Percentiles rank a stretch among this genome's conserved stretches.
Conservation (phyloP, 2,888 invertebrate genomes). For the Hipparchia sbordonii region DNA sequence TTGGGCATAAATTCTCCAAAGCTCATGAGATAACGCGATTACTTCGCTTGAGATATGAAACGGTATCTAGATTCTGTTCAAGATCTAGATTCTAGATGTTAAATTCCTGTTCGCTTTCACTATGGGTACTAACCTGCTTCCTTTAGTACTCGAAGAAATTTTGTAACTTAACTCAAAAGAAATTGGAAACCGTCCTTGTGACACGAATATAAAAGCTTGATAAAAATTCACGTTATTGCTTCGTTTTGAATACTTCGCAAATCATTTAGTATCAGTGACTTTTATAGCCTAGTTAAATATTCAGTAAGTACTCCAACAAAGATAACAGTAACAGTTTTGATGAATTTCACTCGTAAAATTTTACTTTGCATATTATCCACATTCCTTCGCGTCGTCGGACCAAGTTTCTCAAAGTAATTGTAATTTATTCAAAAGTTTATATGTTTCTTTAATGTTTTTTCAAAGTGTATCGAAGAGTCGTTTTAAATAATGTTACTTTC, state of each 20-base stretch:
- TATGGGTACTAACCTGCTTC: too few species aligned
- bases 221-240: slow-evolving; percentile 1
- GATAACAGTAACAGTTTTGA: slow-evolving; percentile 37
- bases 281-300: slow-evolving; percentile 34
- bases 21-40: too few species aligned
- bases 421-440: slow-evolving; percentile 39
- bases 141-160: too few species aligned
- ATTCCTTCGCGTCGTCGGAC: slow-evolving; percentile 31
- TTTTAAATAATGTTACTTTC: slow-evolving; percentile 31
- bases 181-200: neutral
- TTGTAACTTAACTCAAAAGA: neutral
- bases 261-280: slow-evolving; percentile 18
- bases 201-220: neutral
- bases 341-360: slow-evolving; percentile 37
- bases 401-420: slow-evolving; percentile 36
- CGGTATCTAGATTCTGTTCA: too few species aligned
- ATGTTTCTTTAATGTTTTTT: slow-evolving; percentile 39
- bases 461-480: slow-evolving; percentile 28
- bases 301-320: slow-evolving; percentile 32
- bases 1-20: too few species aligned
- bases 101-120: too few species aligned
- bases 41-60: too few species aligned
- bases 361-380: slow-evolving; percentile 40
- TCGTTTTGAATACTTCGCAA: slow-evolving; percentile 8
- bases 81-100: too few species aligned